Conservation (phyloP, 2,797 vertebrate species). For the Diceros bicornis region DNA sequence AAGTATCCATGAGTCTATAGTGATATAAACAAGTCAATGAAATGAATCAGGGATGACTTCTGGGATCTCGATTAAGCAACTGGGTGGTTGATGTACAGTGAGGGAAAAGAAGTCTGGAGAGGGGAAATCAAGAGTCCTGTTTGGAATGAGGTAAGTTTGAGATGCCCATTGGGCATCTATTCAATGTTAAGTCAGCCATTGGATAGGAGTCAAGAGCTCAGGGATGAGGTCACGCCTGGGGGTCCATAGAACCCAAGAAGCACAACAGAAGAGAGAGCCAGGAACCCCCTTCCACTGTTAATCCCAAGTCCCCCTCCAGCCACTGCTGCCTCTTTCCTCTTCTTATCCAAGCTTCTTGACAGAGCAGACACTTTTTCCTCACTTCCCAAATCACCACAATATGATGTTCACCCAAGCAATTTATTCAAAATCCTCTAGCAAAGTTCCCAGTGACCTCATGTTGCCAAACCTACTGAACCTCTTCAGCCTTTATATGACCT, state of each 20-base stretch:
- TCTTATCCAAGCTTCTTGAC: not conserved
- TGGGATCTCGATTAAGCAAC: not conserved
- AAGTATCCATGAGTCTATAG: not conserved
- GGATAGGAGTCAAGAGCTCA: not conserved
- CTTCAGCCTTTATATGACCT: not conserved
- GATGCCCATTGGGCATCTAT: not conserved
- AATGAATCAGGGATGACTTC: not conserved
- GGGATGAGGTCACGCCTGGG: not conserved
- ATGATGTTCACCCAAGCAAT: not conserved
- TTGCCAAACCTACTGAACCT: not conserved
- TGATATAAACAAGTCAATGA: not conserved
- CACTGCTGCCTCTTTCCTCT: not conserved
- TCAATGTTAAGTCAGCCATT: not conserved
- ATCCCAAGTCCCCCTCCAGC: too few species aligned
- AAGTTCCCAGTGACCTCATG: constrained; percentile 41
- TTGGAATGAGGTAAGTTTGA: not conserved
- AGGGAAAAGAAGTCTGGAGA: not conserved
- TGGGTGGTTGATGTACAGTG: not conserved
- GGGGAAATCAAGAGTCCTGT: not conserved
- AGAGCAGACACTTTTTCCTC: not conserved
- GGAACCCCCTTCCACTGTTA: not conserved
- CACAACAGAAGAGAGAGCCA: not conserved
- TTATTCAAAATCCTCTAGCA: not conserved
- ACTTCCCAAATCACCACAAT: not conserved
- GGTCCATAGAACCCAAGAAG: accelerated